phyloP scores from a whole-genome alignment of 2,888 invertebrate species.

The Pristionchus entomophagus region DNA sequence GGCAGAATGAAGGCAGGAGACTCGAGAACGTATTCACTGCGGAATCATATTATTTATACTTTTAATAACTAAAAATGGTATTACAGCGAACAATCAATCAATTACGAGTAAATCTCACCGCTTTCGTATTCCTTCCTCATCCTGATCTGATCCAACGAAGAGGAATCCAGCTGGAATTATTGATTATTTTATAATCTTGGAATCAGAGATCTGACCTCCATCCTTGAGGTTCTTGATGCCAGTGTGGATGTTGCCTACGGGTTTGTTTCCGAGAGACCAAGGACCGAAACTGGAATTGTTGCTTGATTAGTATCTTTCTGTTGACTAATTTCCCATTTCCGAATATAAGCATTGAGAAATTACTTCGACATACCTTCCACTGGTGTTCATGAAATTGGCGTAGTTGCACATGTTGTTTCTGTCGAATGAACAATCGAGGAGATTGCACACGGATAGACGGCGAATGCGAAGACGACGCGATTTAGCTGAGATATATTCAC shows the following conservation, averaged over 20 bases:
- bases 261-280: conserved; percentile 55
- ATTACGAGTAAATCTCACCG: too few species aligned
- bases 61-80: too few species aligned
- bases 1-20: conserved; percentile 61
- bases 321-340: too few species aligned
- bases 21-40: conserved; percentile 65
- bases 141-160: conserved; percentile 65
- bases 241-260: conserved; percentile 60
- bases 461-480: conserved; percentile 49
- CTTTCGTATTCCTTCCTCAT: conserved; percentile 49
- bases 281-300: conserved; percentile 51
- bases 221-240: conserved; percentile 55
- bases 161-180: conserved; percentile 59
- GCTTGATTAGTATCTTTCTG: background rate
- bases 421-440: conserved; percentile 62
- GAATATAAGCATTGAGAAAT: too few species aligned
- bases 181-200: background rate
- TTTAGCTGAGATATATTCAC: background rate
- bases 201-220: background rate
- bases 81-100: too few species aligned
- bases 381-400: conserved; percentile 59
- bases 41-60: too few species aligned
- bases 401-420: conserved; percentile 59
- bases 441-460: conserved; percentile 54
- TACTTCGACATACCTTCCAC: conserved; percentile 50